A percentile compares a stretch with the other conserved stretches of the same genome.
phyloP scores from a whole-genome alignment of 2,797 vertebrate species.

The Ispidina picta region DNA sequence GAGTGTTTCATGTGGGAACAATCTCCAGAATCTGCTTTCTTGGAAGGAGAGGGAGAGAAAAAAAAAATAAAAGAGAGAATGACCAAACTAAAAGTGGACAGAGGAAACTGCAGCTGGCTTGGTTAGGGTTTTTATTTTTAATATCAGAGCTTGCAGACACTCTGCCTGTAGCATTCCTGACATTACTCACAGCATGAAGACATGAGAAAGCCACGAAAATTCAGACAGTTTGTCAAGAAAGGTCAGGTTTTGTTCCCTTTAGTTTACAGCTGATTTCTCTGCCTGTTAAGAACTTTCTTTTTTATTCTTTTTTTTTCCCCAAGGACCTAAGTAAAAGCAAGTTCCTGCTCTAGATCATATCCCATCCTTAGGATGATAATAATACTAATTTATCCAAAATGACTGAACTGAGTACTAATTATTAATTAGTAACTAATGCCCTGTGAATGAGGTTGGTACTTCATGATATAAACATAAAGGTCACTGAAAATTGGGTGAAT shows the following conservation, averaged over 20 bases:
- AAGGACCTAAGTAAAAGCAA: not conserved
- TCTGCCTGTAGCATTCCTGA: constrained; percentile 27
- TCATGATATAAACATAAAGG: not conserved
- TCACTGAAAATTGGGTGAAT: not conserved
- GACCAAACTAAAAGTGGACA: not conserved
- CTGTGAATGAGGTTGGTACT: not conserved
- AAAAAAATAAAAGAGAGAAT: not conserved
- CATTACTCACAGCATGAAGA: constrained; percentile 44
- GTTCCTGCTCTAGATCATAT: not conserved
- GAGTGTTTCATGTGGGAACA: constrained; percentile 22
- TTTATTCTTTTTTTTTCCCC: not conserved
- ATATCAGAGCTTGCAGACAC: not conserved
- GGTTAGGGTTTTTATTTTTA: constrained; percentile 23
- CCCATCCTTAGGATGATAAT: not conserved
- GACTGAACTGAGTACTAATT: not conserved
- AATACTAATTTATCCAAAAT: not conserved
- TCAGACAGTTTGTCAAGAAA: constrained; percentile 24
- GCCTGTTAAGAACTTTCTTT: not conserved
- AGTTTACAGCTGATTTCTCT: not conserved
- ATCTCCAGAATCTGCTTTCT: constrained; percentile 42
- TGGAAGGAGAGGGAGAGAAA: not conserved
- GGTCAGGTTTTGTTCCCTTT: constrained; percentile 13
- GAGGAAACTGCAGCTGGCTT: constrained; percentile 26
- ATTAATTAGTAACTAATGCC: not conserved
- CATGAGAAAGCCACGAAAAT: constrained; percentile 41